Evolutionary conservation across 2,888 invertebrate genomes (phyloP), one percentile per base, ranked within the genome.

Genomic region (Arrhopalites spinosus): DNA sequence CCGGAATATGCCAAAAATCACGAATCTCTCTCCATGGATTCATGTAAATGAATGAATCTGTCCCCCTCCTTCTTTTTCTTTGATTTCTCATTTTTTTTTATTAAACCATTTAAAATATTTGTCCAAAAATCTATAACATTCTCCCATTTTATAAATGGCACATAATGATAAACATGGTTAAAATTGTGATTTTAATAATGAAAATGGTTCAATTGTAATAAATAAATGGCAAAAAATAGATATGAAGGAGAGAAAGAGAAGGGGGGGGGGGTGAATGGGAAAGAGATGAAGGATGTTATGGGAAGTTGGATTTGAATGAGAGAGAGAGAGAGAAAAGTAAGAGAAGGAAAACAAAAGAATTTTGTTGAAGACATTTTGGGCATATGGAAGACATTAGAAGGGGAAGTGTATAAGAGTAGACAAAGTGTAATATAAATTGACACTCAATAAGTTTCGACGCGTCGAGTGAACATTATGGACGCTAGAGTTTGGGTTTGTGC

Each of bases 1-100:
- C 30, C 29, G 64, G 70, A 70, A 69, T 30, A 50, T 69, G 63
- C 64, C 64, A 64, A 70, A 75, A 70, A 69, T 70, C 75, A 64
- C 36, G 56, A 63, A 27, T 15, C 30, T 11, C 25, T 13, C 23
- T 59, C 59, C 3, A 25, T 20, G 5, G 56, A n/a, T n/a, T 56
- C n/a, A n/a, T n/a, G n/a, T n/a, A n/a, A n/a, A n/a, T n/a, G n/a
- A n/a, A n/a, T n/a, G n/a, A 36, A 11, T 7, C 36, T 36, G 36
- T 36, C 36, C 36, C 36, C 36, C 36, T 11, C 11, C 36, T 11
- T n/a, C n/a, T n/a, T n/a, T n/a, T n/a, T n/a, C n/a, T n/a, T n/a
- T n/a, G n/a, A n/a, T n/a, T n/a, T n/a, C n/a, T n/a, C n/a, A n/a
- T n/a, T n/a, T n/a, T n/a, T n/a, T n/a, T n/a, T n/a, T n/a, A n/a